phyloP scores from a whole-genome alignment of 2,888 invertebrate species.

The Lycocerus yunnanus region DNA sequence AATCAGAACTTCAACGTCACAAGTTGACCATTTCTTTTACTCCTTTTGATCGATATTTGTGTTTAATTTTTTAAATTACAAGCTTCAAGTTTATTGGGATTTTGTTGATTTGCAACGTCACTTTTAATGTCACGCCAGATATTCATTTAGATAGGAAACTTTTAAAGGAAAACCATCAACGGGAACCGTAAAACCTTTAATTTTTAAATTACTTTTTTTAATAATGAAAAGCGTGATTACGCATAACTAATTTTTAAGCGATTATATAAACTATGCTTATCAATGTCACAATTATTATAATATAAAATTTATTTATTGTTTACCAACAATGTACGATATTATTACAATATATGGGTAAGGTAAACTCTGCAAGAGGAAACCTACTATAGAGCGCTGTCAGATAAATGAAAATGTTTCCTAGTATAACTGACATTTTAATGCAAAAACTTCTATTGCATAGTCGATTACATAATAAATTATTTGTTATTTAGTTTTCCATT shows the following conservation, averaged over 20 bases:
- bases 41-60: neutral
- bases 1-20: constrained; percentile 24
- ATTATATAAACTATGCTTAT: neutral
- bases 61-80: neutral
- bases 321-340: neutral
- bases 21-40: neutral
- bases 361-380: neutral
- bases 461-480: neutral
- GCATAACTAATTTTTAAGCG: constrained; percentile 18
- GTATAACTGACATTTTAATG: neutral
- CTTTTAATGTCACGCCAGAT: constrained; percentile 44
- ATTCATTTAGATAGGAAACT: constrained; percentile 43
- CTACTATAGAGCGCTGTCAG: too few relatives aligned
- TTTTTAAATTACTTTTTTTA: constrained; percentile 32
- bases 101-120: constrained; percentile 35
- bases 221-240: constrained; percentile 35
- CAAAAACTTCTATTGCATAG: neutral
- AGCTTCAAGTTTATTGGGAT: neutral
- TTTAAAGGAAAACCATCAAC: constrained; percentile 33
- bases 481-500: neutral
- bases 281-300: neutral
- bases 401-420: neutral
- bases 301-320: neutral
- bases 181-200: constrained; percentile 29
- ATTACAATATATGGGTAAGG: too few relatives aligned